These are phyloP conservation scores for Ovibos moschatus DNA, from an alignment of 2,113 vertebrate species.

Conservation along the genomic window DNA sequence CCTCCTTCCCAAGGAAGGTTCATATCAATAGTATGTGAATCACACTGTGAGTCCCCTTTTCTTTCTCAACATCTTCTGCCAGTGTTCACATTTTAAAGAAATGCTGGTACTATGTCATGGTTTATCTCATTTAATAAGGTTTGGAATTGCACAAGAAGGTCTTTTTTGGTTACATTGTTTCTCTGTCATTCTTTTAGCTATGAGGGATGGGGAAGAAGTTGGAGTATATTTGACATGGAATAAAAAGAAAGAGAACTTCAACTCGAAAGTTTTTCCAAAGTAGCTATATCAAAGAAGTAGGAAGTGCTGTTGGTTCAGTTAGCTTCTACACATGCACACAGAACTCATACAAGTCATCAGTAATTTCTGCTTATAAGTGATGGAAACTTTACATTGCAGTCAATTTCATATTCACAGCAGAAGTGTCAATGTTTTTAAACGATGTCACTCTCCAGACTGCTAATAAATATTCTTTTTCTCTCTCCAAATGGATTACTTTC, in stretches of 20 bases:
- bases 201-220: not conserved
- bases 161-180: not conserved
- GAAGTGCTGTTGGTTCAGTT: not conserved
- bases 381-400: not conserved
- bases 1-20: not conserved
- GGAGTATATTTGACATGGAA: not conserved
- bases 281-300: not conserved
- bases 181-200: not conserved
- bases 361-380: not conserved
- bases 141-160: not conserved
- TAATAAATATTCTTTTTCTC: not conserved
- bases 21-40: not conserved
- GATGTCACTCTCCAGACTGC: not conserved
- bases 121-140: not conserved
- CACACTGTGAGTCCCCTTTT: not conserved
- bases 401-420: not conserved
- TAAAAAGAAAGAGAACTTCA: not conserved
- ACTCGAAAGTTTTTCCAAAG: not conserved
- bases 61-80: not conserved
- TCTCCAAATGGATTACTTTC: not conserved
- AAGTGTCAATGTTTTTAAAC: not conserved
- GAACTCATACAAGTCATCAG: not conserved
- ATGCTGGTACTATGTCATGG: not conserved
- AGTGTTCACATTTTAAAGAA: not conserved
- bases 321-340: not conserved